These are phyloP conservation scores for Acrossocheilus wenchowensis DNA, from an alignment of 2,797 vertebrate species.

Conservation along the genomic window DNA sequence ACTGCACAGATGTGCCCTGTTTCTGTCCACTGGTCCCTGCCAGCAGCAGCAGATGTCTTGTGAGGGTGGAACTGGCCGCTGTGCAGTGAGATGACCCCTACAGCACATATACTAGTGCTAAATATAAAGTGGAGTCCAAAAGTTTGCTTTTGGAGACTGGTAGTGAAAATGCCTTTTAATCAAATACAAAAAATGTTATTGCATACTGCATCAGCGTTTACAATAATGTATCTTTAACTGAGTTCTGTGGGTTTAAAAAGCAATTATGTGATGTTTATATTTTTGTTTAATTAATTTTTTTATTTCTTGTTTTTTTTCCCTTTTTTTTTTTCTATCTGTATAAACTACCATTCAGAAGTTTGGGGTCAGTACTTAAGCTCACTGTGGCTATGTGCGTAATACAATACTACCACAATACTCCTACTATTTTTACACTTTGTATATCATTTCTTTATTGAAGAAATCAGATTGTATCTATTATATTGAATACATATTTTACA, in stretches of 20 bases:
- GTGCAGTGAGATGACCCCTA: background rate
- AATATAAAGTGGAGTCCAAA: background rate
- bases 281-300: too few species aligned
- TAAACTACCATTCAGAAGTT: background rate
- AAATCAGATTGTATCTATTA: background rate
- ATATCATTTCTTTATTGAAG: background rate
- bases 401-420: background rate
- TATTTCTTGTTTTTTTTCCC: too few species aligned
- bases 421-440: background rate
- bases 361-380: background rate
- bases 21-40: slow-evolving; percentile 43
- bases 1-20: slow-evolving; percentile 50
- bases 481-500: too few species aligned
- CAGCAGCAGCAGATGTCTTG: slow-evolving; percentile 64
- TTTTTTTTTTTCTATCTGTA: too few species aligned
- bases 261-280: background rate
- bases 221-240: background rate
- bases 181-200: background rate
- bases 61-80: background rate
- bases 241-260: background rate
- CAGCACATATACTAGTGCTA: background rate
- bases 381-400: background rate
- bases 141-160: background rate
- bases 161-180: background rate
- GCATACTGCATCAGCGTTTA: background rate